These are phyloP conservation scores for Drosophila histrio DNA, from an alignment of 2,888 invertebrate species.

Conservation along the genomic window DNA sequence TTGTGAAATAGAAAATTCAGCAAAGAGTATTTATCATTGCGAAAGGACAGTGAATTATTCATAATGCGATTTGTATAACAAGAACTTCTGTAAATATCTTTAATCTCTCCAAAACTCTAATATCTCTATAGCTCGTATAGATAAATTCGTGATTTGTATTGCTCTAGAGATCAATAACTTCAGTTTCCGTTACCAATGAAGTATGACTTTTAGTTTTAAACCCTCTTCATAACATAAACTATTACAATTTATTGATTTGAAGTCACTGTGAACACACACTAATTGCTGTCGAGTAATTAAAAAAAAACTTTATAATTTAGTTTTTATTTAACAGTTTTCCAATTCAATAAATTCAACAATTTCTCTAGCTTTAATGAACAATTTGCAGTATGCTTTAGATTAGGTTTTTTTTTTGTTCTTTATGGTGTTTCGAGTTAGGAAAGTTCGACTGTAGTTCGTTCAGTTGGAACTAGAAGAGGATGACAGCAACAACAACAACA, in stretches of 20 bases:
- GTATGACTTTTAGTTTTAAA: too few relatives aligned
- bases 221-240: background rate
- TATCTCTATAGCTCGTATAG: background rate
- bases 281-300: background rate
- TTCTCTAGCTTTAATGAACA: background rate
- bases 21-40: background rate
- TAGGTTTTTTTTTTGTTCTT: background rate
- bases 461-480: background rate
- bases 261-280: background rate
- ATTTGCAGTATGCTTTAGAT: too few relatives aligned
- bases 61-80: background rate
- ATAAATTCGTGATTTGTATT: background rate
- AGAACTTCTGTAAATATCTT: background rate
- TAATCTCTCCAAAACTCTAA: background rate
- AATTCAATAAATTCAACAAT: background rate
- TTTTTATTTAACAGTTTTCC: background rate
- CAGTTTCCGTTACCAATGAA: too few relatives aligned
- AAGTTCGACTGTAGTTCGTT: background rate
- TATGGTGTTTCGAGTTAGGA: background rate
- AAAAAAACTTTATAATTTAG: background rate
- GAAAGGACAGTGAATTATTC: background rate
- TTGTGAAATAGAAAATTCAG: slow-evolving; percentile 41
- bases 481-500: background rate
- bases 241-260: background rate
- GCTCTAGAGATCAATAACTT: too few relatives aligned